These are phyloP conservation scores for Notarius lentiginosus DNA, from an alignment of 2,113 vertebrate species.

Conservation along the genomic window DNA sequence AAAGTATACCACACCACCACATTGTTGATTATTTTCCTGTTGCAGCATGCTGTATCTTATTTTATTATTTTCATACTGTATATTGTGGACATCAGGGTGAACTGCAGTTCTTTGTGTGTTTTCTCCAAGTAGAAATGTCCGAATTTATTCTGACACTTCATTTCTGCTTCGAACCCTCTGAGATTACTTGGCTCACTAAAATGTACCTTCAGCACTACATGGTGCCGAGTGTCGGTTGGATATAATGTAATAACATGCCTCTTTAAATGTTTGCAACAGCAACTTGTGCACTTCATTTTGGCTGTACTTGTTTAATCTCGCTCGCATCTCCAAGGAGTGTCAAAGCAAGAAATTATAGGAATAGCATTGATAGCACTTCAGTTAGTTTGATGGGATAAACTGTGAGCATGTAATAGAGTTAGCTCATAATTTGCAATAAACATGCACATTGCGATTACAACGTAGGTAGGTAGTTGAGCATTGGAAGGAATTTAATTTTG, in stretches of 20 bases:
- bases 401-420: neutral
- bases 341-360: neutral
- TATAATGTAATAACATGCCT: neutral
- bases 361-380: neutral
- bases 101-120: neutral
- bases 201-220: neutral
- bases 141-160: neutral
- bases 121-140: conserved; percentile 2
- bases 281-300: neutral
- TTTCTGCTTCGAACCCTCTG: neutral
- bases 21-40: neutral
- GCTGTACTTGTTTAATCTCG: neutral
- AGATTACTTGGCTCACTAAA: neutral
- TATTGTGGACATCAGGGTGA: neutral
- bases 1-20: no score
- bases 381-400: neutral
- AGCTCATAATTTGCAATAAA: neutral
- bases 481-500: neutral
- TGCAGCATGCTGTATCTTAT: neutral
- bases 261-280: neutral
- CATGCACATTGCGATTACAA: neutral
- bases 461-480: neutral
- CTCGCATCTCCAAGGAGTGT: neutral
- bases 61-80: neutral
- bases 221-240: neutral